phyloP scores from a whole-genome alignment of 2,797 vertebrate species.

The Sandelia bainsii region DNA sequence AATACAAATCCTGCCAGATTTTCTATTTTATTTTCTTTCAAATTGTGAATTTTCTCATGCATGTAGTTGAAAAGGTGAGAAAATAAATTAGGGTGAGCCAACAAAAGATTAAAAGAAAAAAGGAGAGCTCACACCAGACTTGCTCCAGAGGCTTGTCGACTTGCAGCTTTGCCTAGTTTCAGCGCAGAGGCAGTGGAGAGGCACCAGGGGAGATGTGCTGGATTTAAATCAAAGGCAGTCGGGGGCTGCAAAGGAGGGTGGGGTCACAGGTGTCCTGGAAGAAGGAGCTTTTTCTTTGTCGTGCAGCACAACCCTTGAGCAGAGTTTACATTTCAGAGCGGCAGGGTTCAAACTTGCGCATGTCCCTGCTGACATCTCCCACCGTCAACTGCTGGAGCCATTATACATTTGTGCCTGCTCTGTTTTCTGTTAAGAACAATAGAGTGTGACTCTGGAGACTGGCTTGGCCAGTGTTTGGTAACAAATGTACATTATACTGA shows the following conservation, averaged over 20 bases:
- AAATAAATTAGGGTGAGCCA: background rate
- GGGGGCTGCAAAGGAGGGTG: background rate
- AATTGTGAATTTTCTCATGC: background rate
- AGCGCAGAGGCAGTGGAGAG: conserved; percentile 6
- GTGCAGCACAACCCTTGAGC: conserved; percentile 35
- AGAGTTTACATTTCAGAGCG: conserved; percentile 50
- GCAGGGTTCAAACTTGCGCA: conserved; percentile 38
- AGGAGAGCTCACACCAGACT: background rate
- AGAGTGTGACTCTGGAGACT: background rate
- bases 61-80: background rate
- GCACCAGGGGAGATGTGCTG: conserved; percentile 15
- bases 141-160: background rate
- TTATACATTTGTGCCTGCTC: background rate
- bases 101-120: background rate
- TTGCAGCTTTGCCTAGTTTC: background rate
- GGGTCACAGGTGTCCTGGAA: conserved; percentile 44
- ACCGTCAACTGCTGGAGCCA: conserved; percentile 14
- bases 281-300: conserved; percentile 24
- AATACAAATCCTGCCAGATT: no score
- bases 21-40: no score
- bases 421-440: conserved; percentile 1
- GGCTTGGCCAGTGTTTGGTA: background rate
- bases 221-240: conserved; percentile 46
- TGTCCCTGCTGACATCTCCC: conserved; percentile 11
- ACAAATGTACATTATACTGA: no score